Evolutionary conservation across 2,113 vertebrate genomes (phyloP).

Genomic region (Brevimyrus niger): DNA sequence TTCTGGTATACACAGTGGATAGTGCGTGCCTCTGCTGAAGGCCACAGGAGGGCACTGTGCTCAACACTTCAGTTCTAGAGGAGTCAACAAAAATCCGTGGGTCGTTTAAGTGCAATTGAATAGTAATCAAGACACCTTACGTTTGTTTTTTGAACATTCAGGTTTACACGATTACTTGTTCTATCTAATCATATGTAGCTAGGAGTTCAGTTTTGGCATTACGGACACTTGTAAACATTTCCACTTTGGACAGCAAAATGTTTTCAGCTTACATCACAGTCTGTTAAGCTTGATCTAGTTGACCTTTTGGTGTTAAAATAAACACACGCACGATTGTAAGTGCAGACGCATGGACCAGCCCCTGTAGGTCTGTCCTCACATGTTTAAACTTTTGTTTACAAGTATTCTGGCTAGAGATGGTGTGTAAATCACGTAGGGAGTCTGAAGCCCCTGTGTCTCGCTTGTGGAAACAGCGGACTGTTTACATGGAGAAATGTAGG

Average conservation of each 20-base stretch:
- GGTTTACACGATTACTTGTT: conserved; percentile 23
- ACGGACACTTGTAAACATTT: conserved; percentile 26
- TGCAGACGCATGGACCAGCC: not conserved
- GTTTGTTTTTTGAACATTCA: conserved; percentile 6
- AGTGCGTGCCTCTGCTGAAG: conserved; percentile 33
- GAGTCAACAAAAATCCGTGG: conserved; percentile 13
- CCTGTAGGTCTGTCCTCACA: conserved; percentile 45
- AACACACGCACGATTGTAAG: not conserved
- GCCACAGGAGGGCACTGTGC: conserved; percentile 42
- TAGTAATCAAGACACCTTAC: conserved; percentile 17
- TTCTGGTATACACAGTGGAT: not conserved
- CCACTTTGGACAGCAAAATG: conserved; percentile 17
- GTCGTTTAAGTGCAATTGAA: conserved; percentile 38
- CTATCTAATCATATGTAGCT: not conserved
- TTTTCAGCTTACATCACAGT: not conserved
- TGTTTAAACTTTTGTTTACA: conserved; percentile 58
- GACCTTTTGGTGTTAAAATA: not conserved
- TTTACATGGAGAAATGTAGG: conserved; percentile 24
- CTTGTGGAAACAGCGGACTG: not conserved
- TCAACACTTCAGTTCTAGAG: conserved; percentile 7
- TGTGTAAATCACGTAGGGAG: not conserved
- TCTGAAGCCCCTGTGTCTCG: not conserved
- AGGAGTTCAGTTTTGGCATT: conserved; percentile 36
- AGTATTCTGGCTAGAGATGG: not conserved
- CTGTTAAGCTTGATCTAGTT: not conserved